Conservation (phyloP, 2,113 vertebrate species). For the Gallinago paraguaiae region DNA sequence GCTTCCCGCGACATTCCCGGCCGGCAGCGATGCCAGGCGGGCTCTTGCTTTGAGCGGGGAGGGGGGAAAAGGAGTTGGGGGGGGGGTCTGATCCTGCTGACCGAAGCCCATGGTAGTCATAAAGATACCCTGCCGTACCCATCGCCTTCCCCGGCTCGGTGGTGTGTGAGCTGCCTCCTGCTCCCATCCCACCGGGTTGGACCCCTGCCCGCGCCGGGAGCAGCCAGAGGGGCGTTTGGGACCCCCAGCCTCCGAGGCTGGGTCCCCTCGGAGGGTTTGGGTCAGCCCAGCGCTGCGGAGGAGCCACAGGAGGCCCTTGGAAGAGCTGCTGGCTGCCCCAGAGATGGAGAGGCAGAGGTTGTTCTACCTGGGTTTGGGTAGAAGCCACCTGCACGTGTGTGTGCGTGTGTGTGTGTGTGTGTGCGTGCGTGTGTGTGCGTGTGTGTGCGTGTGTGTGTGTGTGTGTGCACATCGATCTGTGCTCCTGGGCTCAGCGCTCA, state of each 20-base stretch:
- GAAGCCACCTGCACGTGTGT: background rate
- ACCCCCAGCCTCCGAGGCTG: accelerated
- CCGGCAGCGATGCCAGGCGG: background rate
- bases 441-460: background rate
- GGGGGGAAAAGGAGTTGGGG: too few relatives aligned
- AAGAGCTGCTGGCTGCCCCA: accelerated
- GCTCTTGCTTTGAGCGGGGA: background rate
- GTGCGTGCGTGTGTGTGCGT: accelerated
- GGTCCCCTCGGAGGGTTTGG: background rate
- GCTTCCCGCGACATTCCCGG: background rate
- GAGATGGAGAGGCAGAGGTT: background rate
- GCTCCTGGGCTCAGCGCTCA: background rate
- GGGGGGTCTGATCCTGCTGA: background rate
- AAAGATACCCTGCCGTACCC: background rate
- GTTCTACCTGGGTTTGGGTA: background rate
- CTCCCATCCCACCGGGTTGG: background rate
- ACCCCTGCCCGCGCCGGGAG: accelerated
- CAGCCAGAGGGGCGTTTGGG: background rate
- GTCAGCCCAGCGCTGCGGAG: background rate
- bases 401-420: too few relatives aligned
- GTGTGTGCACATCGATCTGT: background rate
- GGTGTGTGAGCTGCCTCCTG: background rate
- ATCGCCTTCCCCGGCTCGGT: background rate
- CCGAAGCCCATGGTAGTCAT: background rate
- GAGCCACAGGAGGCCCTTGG: background rate